Percentiles rank a stretch among this genome's conserved stretches.
Conservation (phyloP, 2,797 vertebrate genomes). For the Carcharodon carcharias region DNA sequence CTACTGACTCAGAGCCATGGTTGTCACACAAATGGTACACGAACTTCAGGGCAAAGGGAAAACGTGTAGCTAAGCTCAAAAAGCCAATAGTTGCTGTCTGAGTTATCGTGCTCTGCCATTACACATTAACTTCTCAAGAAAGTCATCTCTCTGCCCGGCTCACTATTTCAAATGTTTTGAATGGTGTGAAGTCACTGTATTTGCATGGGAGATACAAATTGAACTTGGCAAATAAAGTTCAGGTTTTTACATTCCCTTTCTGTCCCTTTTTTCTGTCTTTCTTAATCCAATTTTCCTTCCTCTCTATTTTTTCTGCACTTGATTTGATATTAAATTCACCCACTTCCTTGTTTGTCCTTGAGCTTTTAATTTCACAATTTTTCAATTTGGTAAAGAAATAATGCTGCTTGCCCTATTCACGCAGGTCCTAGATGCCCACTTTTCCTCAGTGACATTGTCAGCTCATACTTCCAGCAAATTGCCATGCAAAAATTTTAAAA, state of each 20-base stretch:
- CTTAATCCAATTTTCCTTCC: too few relatives aligned
- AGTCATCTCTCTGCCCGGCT: background rate
- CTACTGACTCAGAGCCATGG: too few relatives aligned
- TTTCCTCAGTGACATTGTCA: background rate
- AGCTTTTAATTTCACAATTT: too few relatives aligned
- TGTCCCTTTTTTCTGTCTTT: too few relatives aligned
- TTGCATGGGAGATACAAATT: background rate
- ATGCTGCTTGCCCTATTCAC: background rate
- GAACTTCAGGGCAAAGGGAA: background rate
- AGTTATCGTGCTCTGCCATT: background rate
- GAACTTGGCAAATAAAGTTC: background rate
- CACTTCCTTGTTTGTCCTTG: too few relatives aligned
- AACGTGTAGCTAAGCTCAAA: too few relatives aligned
- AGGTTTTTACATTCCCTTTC: background rate
- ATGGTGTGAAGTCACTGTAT: background rate
- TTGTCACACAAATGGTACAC: too few relatives aligned
- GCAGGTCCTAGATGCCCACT: background rate
- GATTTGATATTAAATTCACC: too few relatives aligned
- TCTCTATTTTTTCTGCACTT: too few relatives aligned
- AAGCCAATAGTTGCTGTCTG: background rate
- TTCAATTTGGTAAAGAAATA: too few relatives aligned
- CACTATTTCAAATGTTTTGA: background rate
- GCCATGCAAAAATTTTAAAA: too few relatives aligned
- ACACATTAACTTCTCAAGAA: background rate
- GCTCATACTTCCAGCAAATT: background rate